Evolutionary conservation across 2,113 vertebrate genomes (phyloP), one percentile per base, ranked within the genome.

Genomic region (Carassius carassius): DNA sequence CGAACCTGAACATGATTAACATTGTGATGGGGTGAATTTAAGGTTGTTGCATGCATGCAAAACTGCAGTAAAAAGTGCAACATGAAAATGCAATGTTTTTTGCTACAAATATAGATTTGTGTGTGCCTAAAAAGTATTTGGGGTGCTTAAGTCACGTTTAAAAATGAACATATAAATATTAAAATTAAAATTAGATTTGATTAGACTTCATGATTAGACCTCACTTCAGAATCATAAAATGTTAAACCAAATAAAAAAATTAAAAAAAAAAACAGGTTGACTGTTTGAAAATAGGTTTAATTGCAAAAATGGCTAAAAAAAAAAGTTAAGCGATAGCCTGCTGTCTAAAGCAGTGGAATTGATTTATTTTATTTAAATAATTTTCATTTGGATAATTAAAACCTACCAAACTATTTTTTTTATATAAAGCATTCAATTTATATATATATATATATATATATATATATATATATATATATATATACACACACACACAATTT

Each of bases 1-100:
- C 87, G 87, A 89, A 84, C 88, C 44, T 25, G n/a, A 17, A 7
- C 37, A 13, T 41, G 14, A 32, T 3, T 32, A 17, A 70, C 19
- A 21, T 21, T 41, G 67, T 12, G 29, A 32, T 67, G 0, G 25
- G 14, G 25, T 62, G 25, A 6, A 16, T 32, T 32, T 17, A 3
- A 47, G 37, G 37, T 6, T 14, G 1, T 29, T 44, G 41, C 41
- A 44, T 2, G 41, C 41, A 29, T 35, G 29, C 9, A 67, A 67
- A 67, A 35, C 14, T 17, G 29, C 65, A 67, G n/a, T 60, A 60
- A 60, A 58, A 21, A 21, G 51, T 21, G 19, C 56, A 60, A 10
- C 1, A 67, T 32, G 63, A 17, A 44, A 44, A 11, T 10, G 41
- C 41, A 47, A 5, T 37, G 0, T 16, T 54, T 69, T 69, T 19